Percentiles rank a stretch among this genome's conserved stretches.
phyloP scores from a whole-genome alignment of 2,797 vertebrate species.

The Rhodeus uyekii region DNA sequence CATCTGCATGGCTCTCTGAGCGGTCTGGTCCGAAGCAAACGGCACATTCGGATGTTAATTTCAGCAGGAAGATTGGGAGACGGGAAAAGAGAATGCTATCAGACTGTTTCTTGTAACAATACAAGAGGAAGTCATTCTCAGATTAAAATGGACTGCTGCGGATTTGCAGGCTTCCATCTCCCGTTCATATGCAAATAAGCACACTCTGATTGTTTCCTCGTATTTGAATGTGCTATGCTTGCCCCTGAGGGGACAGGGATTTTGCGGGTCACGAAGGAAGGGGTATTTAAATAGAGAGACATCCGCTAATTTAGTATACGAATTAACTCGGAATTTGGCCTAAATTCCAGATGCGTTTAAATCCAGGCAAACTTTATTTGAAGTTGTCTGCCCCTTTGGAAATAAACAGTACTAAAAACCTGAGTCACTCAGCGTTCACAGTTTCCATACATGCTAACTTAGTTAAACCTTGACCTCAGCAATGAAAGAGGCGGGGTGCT shows the following conservation, averaged over 20 bases:
- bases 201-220: conserved; percentile 80
- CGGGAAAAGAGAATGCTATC: conserved; percentile 50
- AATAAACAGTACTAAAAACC: conserved; percentile 17
- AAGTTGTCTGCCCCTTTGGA: not conserved
- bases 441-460: conserved; percentile 24
- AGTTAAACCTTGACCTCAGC: conserved; percentile 35
- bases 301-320: conserved; percentile 6
- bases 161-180: conserved; percentile 73
- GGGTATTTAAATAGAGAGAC: conserved; percentile 53
- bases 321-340: conserved; percentile 17
- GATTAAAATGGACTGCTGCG: conserved; percentile 68
- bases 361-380: conserved; percentile 17
- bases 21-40: conserved; percentile 71
- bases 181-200: conserved; percentile 81
- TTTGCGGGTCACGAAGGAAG: conserved; percentile 54
- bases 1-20: conserved; percentile 67
- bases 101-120: conserved; percentile 77
- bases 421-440: not conserved
- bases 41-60: conserved; percentile 81
- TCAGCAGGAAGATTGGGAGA: conserved; percentile 67
- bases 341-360: conserved; percentile 12
- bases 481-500: conserved; percentile 36
- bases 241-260: conserved; percentile 49
- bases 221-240: conserved; percentile 77
- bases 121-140: conserved; percentile 79